These are phyloP conservation scores for Pionites leucogaster DNA, from an alignment of 2,113 vertebrate genomes.

Conservation along the genomic window DNA sequence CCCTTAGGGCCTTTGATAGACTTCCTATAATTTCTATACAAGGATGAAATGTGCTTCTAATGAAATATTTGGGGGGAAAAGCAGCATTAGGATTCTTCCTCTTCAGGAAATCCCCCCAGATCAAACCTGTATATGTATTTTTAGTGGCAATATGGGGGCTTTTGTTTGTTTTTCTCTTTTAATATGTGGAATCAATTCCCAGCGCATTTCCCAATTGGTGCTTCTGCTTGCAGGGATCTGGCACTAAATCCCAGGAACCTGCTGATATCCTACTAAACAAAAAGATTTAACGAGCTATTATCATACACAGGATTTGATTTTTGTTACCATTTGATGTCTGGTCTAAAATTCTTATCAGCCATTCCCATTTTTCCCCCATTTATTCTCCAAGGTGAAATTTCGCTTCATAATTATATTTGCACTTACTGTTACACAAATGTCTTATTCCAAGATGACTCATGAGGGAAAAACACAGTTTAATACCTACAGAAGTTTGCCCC, in stretches of 20 bases:
- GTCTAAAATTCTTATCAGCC: neutral
- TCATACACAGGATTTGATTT: neutral
- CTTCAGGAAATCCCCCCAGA: conserved; percentile 2
- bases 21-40: conserved; percentile 53
- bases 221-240: neutral
- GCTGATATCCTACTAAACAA: neutral
- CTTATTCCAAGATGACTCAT: neutral
- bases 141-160: neutral
- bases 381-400: neutral
- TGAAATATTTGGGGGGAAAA: neutral
- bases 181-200: neutral
- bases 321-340: neutral
- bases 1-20: conserved; percentile 6
- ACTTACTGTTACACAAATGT: neutral
- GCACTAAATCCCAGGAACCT: neutral
- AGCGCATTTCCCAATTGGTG: fast-evolving
- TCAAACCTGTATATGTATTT: neutral
- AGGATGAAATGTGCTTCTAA: conserved; percentile 45
- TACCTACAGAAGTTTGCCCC: neutral
- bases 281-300: neutral
- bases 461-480: neutral
- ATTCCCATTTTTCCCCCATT: neutral
- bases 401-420: neutral
- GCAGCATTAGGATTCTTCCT: neutral
- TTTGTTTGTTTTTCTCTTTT: neutral